Base-by-base conservation (phyloP, 2,797 vertebrate genomes). In the Siniperca scherzeri region DNA sequence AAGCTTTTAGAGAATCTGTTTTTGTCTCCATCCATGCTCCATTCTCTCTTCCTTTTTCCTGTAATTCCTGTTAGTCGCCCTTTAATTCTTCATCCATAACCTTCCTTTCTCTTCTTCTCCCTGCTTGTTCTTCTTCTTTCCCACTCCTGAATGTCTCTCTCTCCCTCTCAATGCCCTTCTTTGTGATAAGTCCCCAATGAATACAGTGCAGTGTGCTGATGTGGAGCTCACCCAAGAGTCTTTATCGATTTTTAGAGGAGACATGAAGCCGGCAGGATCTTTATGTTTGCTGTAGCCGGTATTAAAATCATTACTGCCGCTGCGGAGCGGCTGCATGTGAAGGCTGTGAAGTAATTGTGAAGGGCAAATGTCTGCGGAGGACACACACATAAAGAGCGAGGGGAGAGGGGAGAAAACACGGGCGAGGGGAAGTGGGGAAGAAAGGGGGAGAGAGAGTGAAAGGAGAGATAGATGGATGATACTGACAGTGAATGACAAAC, bases 291-390 rank as follows among this genome's bases (percentile, higher is more conserved):
- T 9, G 60, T 50, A 55, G 77, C 25, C 38, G 57, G 80, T 76
- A 88, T 90, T 89, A 68, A 89, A 92, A 89, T 90, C 78, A 88
- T 91, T 93, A 77, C 69, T 81, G 86, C 42, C 33, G 71, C 76
- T 81, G 44, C 2, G 38, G 76, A 76, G 69, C 8, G 46, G 72
- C 70, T 75, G 77, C 48, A 76, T 68, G 55, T 52, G 71, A 75
- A 72, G 57, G 55, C 75, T 80, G 77, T 82, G 74, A 59, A 75
- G 84, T 94, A 89, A 93, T 93, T 91, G 93, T 87, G 81, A 87
- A 84, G 68, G 82, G 69, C 67, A 85, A 84, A 91, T 69, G 86
- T 88, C 87, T 70, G 38, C 75, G 82, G 87, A 85, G 60, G 79
- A 79, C 59, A 67, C 46, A 64, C 75, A 78, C 38, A n/a, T 33